Conservation (phyloP, 2,797 vertebrate species). For the Urocyon cinereoargenteus region DNA sequence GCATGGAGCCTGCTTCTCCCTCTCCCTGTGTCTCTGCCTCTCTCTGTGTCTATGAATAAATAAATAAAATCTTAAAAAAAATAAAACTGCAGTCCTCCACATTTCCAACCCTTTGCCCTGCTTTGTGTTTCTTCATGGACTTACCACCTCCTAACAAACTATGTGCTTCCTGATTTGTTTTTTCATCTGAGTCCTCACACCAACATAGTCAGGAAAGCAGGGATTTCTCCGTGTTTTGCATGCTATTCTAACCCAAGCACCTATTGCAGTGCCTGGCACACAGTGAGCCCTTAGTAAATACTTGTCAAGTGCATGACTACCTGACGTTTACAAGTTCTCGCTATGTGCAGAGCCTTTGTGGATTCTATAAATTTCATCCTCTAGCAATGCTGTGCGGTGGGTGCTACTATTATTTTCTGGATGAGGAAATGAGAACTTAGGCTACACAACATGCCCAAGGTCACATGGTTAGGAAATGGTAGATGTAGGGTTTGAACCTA, state of each 20-base stretch:
- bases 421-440: neutral
- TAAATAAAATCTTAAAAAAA: no score
- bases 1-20: no score
- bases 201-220: neutral
- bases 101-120: neutral
- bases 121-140: neutral
- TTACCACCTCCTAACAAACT: neutral
- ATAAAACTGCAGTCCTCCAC: neutral
- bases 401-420: neutral
- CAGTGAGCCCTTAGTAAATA: neutral
- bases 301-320: neutral
- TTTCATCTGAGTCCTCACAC: neutral
- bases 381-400: neutral
- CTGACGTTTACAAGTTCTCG: neutral
- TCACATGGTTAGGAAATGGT: neutral
- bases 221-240: neutral
- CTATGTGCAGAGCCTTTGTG: neutral
- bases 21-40: no score
- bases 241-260: neutral
- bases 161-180: neutral
- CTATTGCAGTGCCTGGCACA: neutral
- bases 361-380: neutral
- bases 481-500: neutral
- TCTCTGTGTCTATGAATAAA: no score
- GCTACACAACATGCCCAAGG: neutral